These are phyloP conservation scores for Cataglyphis cursor DNA, from an alignment of 2,888 invertebrate species.

Conservation along the genomic window DNA sequence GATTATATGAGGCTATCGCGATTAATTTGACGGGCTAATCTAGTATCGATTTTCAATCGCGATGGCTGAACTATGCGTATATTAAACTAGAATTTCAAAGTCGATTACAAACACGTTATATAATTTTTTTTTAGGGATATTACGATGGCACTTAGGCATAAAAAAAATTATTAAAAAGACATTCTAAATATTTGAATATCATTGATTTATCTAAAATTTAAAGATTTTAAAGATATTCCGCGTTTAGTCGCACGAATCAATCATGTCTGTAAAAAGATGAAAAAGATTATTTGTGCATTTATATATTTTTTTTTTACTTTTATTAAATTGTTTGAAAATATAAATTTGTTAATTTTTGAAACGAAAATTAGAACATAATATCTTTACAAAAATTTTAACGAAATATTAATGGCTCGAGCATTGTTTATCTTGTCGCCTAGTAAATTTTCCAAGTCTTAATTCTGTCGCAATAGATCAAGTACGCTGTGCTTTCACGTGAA, in stretches of 20 bases:
- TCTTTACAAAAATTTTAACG: conserved; percentile 7
- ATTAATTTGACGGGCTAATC: conserved; percentile 47
- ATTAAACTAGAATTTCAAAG: conserved; percentile 19
- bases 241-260: neutral
- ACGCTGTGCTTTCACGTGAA: conserved; percentile 37
- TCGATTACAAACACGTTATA: neutral
- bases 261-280: neutral
- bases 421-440: conserved; percentile 44
- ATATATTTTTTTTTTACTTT: neutral
- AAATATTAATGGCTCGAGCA: conserved; percentile 17
- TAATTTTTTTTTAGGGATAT: neutral
- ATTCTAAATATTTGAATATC: neutral
- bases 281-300: neutral
- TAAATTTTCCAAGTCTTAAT: conserved; percentile 50
- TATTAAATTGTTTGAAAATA: neutral
- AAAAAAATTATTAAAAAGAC: neutral
- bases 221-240: neutral
- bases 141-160: neutral
- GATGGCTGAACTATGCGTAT: conserved; percentile 26
- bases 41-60: conserved; percentile 49
- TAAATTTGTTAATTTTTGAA: neutral
- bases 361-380: neutral
- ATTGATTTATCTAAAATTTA: neutral
- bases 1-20: conserved; percentile 30
- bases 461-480: conserved; percentile 38